These are phyloP conservation scores for Aricia agestis DNA, from an alignment of 1,140 invertebrate genomes.

Conservation along the genomic window DNA sequence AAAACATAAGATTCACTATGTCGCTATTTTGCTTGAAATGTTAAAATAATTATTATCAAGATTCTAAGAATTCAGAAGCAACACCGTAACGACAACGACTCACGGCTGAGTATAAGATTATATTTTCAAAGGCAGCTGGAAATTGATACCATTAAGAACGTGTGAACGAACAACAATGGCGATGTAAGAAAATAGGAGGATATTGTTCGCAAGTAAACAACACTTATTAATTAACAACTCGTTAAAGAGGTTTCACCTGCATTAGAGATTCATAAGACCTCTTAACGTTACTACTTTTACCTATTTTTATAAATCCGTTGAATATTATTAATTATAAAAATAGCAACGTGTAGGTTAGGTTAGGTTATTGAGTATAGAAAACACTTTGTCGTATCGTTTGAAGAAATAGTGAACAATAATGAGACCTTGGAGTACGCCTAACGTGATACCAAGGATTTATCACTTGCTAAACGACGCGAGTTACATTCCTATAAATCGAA, in stretches of 20 bases:
- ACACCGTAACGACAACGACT: background rate
- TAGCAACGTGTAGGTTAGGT: too few relatives aligned
- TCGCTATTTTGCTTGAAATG: background rate
- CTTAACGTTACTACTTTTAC: too few relatives aligned
- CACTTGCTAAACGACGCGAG: too few relatives aligned
- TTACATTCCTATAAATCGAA: too few relatives aligned
- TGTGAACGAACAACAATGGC: background rate
- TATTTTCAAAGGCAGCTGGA: slow-evolving; percentile 8
- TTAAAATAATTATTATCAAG: background rate
- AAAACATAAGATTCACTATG: background rate
- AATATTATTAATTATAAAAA: too few relatives aligned
- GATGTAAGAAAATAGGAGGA: background rate
- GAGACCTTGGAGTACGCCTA: too few relatives aligned
- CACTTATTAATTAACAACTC: background rate
- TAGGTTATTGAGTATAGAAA: too few relatives aligned
- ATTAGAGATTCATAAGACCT: background rate
- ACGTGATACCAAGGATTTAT: too few relatives aligned
- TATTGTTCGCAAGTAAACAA: background rate
- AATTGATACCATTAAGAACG: slow-evolving; percentile 13
- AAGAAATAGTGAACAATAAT: too few relatives aligned
- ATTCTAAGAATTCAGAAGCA: background rate
- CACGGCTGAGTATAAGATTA: slow-evolving; percentile 9
- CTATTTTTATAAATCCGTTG: too few relatives aligned
- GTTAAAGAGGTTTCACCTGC: background rate
- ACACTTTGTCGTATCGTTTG: too few relatives aligned